phyloP scores from a whole-genome alignment of 2,797 vertebrate species.

The Hypotaenidia okinawae region DNA sequence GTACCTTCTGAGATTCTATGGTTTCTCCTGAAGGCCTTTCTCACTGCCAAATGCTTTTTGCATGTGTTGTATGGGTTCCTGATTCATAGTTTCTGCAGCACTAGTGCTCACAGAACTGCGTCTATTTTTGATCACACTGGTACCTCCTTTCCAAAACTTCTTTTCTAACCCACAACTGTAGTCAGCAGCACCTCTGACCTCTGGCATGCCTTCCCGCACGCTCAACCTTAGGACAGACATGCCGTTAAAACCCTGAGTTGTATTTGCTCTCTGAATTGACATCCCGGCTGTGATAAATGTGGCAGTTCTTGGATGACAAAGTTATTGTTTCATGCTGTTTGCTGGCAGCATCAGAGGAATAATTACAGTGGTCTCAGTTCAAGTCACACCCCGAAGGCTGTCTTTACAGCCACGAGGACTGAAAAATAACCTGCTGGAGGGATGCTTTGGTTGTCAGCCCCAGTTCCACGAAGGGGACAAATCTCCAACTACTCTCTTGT shows the following conservation, averaged over 20 bases:
- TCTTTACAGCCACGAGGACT: not conserved
- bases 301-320: not conserved
- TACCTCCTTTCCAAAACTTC: not conserved
- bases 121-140: not conserved
- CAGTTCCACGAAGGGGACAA: not conserved
- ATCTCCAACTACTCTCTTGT: not conserved
- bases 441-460: not conserved
- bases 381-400: not conserved
- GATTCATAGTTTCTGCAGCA: not conserved
- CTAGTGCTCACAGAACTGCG: not conserved
- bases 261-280: slow-evolving; percentile 8
- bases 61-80: not conserved
- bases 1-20: not conserved
- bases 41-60: not conserved
- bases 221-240: not conserved
- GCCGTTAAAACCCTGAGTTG: not conserved
- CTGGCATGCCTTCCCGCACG: not conserved
- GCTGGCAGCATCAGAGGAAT: not conserved
- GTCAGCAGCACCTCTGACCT: not conserved
- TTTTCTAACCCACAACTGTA: not conserved
- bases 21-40: slow-evolving; percentile 5
- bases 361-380: not conserved
- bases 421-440: not conserved
- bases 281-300: not conserved
- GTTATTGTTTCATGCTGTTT: slow-evolving; percentile 9